Evolutionary conservation across 1,140 invertebrate genomes (phyloP).

Genomic region (Trichomalopsis sarcophagae): DNA sequence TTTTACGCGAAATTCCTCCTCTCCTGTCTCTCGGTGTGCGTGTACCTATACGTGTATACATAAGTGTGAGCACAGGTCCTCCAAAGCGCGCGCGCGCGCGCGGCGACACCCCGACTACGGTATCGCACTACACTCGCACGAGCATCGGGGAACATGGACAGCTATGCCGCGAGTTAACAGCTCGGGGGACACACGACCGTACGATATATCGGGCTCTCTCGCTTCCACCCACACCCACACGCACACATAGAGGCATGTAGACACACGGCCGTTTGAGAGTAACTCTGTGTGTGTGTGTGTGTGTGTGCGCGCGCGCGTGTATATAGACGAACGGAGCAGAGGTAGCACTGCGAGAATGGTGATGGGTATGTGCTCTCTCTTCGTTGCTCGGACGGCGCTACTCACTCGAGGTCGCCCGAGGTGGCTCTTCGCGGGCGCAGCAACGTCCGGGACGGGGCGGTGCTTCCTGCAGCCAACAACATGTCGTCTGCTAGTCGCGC

Average conservation of each 20-base stretch:
- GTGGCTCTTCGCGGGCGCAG: slow-evolving; percentile 65
- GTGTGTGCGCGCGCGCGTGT: too few relatives aligned
- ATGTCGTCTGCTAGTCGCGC: slow-evolving; percentile 71
- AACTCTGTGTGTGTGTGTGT: not conserved
- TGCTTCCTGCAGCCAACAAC: slow-evolving; percentile 68
- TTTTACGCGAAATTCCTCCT: slow-evolving; percentile 13
- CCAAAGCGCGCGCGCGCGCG: slow-evolving; percentile 2
- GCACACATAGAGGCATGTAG: not conserved
- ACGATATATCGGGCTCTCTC: slow-evolving; percentile 8
- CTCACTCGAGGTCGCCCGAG: slow-evolving; percentile 66
- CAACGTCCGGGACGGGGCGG: slow-evolving; percentile 65
- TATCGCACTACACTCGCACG: not conserved
- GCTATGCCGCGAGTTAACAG: not conserved
- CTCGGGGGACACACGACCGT: not conserved
- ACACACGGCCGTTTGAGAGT: not conserved
- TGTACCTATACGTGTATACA: not conserved
- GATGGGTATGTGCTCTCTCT: not conserved
- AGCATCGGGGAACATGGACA: not conserved
- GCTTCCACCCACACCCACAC: not conserved
- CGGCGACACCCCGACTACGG: not conserved
- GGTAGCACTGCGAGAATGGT: not conserved
- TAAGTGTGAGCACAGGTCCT: not conserved
- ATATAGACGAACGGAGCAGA: too few relatives aligned
- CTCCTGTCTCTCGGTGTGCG: not conserved
- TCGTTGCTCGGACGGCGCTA: slow-evolving; percentile 48